Base-by-base conservation (phyloP, 2,113 vertebrate species). In the Proterorhinus semilunaris region DNA sequence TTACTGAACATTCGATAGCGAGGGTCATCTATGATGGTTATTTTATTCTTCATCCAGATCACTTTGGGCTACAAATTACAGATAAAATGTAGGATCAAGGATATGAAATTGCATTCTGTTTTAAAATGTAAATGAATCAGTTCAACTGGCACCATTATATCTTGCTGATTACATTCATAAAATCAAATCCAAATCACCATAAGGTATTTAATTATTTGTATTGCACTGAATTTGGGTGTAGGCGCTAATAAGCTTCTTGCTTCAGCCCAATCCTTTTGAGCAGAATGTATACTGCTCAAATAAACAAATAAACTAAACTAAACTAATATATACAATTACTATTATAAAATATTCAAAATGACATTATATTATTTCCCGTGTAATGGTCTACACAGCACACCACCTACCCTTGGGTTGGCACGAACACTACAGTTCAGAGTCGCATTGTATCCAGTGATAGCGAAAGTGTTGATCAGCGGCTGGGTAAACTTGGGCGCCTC, bases 1-100 rank as follows among this genome's bases (percentile, higher is more conserved):
- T 95, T 98, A 90, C 95, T 93, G 79, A 99, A 99, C 96, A 98
- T 98, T 71, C 98, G 92, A 87, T 98, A 99, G 74, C 94, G 93
- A 0, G 98, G 96, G 80, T 99, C 96, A 0, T 98, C 95, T 46
- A 93, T 79, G 68, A 99, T 98, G 1, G 68, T 2, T 0, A 99
- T 95, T 90, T 96, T 98, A 86, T 99, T 99, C 87, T 99, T 99
- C 96, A 98, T 93, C 98, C 98, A 99, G 75, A 94, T 94, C 79
- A 99, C 95, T 90, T 98, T 98, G 71, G 97, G 93, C 98, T 99
- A 85, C 43, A 65, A 36, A 48, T 58, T 16, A 76, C 13, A 80
- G 6, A 66, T 7, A 48, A 15, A 8, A 45, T 7, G 5, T 17
- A 66, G 15, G 10, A 54, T 47, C 5, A 62, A 12, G 10, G 44